These are phyloP conservation scores for Tipula unca DNA, from an alignment of 2,888 invertebrate genomes.

Conservation along the genomic window DNA sequence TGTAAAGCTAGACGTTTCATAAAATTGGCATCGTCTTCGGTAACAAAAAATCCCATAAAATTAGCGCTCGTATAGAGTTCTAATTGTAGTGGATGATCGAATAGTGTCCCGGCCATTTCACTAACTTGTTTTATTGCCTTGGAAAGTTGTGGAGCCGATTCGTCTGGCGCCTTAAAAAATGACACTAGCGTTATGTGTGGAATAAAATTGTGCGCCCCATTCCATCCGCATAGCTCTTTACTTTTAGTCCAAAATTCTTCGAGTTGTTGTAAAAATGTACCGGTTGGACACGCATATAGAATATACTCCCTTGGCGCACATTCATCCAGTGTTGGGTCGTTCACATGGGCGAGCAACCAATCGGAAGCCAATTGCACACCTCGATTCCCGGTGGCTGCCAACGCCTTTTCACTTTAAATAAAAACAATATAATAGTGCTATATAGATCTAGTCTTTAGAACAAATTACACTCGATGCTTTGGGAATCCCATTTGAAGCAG, in stretches of 20 bases:
- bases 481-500: slow-evolving; percentile 84
- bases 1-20: slow-evolving; percentile 69
- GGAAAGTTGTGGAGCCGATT: slow-evolving; percentile 57
- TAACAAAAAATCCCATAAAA: slow-evolving; percentile 85
- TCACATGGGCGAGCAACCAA: slow-evolving; percentile 84
- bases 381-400: slow-evolving; percentile 82
- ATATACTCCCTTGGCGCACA: slow-evolving; percentile 75
- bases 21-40: slow-evolving; percentile 71
- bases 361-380: slow-evolving; percentile 84
- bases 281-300: slow-evolving; percentile 78
- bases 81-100: slow-evolving; percentile 57
- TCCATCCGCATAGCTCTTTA: slow-evolving; percentile 67
- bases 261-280: slow-evolving; percentile 57
- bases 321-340: slow-evolving; percentile 71
- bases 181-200: slow-evolving; percentile 86
- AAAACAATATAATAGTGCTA: neutral
- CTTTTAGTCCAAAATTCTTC: slow-evolving; percentile 73
- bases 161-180: slow-evolving; percentile 80
- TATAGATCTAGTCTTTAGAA: slow-evolving; percentile 19
- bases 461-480: slow-evolving; percentile 76
- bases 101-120: slow-evolving; percentile 56
- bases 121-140: slow-evolving; percentile 67
- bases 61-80: slow-evolving; percentile 80
- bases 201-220: slow-evolving; percentile 82
- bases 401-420: slow-evolving; percentile 66